Base-by-base conservation (phyloP, 2,888 invertebrate genomes). In the Hydroisotoma schaefferi region DNA sequence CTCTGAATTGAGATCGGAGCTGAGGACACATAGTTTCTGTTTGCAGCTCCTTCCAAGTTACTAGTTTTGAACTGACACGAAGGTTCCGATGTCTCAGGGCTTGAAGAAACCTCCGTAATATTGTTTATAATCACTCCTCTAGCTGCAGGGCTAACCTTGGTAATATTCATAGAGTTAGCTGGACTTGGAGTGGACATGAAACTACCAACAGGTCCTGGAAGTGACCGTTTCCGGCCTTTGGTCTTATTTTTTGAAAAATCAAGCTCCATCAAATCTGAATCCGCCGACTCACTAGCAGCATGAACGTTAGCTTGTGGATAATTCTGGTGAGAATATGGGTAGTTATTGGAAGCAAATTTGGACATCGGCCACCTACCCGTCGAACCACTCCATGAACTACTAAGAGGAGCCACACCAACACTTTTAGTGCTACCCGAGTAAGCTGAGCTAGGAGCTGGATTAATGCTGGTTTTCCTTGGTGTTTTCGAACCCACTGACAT, bases 361-460 rank as follows among this genome's bases (percentile, higher is more conserved):
- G 49, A 81, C 25, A 73, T 75, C 68, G 83, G 81, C 69, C 79
- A 79, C 10, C 76, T 76, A 10, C 77, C 77, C 65, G 76, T 78
- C 74, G 76, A 76, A 12, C 74, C 75, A 26, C 74, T 74, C 75
- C 74, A 75, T 0, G 81, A 79, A 73, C 80, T 79, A 63, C 81
- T 81, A 57, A 88, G 75, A 47, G 87, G 76, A 0, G 87, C 87
- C 2, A 87, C 87, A 0, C 88, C 87, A 2, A 86, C 87, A 2
- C 70, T 68, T 37, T 55, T 61, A 43, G 57, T 63, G 55, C 53
- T 71, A 75, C 60, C 57, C 49, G 59, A 59, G 60, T 37, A 71
- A 27, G 69, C 59, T 66, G 52, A 67, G 46, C 66, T 70, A 15
- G 57, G 53, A 27, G 48, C 60, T 29, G 65, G 64, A 38, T 66